Evolutionary conservation across 1,140 invertebrate genomes (phyloP).

Genomic region (Druon quercuslanigerum): DNA sequence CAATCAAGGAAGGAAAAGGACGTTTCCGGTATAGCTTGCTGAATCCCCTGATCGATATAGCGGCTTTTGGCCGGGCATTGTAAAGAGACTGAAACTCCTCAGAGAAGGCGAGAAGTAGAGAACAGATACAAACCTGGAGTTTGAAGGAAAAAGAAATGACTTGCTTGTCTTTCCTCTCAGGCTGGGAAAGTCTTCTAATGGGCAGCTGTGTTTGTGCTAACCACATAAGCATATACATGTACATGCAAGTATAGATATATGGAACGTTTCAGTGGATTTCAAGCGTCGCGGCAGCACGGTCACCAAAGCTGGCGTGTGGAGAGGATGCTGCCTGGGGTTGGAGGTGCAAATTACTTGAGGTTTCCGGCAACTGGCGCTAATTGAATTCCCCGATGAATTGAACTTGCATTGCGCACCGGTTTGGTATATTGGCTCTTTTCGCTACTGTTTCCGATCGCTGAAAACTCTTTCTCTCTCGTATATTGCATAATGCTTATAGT

Average conservation of each 20-base stretch:
- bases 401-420: slow-evolving; percentile 55
- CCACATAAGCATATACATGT: slow-evolving; percentile 20
- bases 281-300: slow-evolving; percentile 39
- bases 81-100: slow-evolving; percentile 38
- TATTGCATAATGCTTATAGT: neutral
- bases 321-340: slow-evolving; percentile 39
- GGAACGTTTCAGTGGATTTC: neutral
- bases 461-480: neutral
- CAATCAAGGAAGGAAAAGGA: slow-evolving; percentile 32
- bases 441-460: slow-evolving; percentile 56
- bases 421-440: slow-evolving; percentile 71
- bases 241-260: neutral
- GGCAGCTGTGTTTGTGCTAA: neutral
- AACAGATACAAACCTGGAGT: neutral
- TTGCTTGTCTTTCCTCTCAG: no score
- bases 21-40: slow-evolving; percentile 22
- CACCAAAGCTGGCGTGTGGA: slow-evolving; percentile 48
- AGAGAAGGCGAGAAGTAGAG: neutral
- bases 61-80: slow-evolving; percentile 35
- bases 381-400: slow-evolving; percentile 73
- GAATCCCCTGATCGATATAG: slow-evolving; percentile 47
- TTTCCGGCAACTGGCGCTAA: slow-evolving; percentile 72
- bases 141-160: no score
- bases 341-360: slow-evolving; percentile 71
- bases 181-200: no score